phyloP scores from a whole-genome alignment of 2,888 invertebrate genomes.

The Halictus quadricinctus region DNA sequence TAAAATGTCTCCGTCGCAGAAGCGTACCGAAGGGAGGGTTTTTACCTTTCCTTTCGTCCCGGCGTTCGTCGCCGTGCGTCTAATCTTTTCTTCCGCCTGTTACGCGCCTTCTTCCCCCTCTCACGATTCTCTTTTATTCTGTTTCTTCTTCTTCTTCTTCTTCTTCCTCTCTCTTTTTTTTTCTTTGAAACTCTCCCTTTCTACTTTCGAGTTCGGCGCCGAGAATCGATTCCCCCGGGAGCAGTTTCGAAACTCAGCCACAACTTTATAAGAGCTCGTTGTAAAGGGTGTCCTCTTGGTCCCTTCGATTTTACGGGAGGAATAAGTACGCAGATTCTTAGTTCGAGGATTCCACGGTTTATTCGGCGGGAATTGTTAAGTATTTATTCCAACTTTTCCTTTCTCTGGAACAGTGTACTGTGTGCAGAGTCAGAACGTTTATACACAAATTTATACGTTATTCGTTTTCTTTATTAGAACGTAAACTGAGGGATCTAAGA shows the following conservation, averaged over 20 bases:
- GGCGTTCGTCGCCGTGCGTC: slow-evolving; percentile 38
- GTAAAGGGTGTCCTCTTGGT: not conserved
- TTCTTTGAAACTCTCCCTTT: not conserved
- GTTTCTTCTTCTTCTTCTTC: not conserved
- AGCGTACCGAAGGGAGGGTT: slow-evolving; percentile 58
- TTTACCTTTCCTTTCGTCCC: slow-evolving; percentile 49
- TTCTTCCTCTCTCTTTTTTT: not conserved
- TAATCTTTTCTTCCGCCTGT: slow-evolving; percentile 57
- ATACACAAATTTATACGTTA: not conserved
- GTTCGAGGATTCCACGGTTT: not conserved
- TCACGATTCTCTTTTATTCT: not conserved
- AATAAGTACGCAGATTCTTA: not conserved
- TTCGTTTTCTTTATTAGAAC: not conserved
- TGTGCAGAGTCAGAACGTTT: not conserved
- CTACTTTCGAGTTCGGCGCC: slow-evolving; percentile 37
- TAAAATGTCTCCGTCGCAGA: slow-evolving; percentile 75
- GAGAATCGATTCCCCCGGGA: slow-evolving; percentile 72
- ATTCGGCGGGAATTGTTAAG: not conserved
- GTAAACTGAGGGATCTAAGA: too few relatives aligned
- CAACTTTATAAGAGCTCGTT: slow-evolving; percentile 43
- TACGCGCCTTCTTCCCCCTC: slow-evolving; percentile 20
- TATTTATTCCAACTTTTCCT: not conserved
- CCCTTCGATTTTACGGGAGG: not conserved
- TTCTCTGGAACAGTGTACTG: not conserved
- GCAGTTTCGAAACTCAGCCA: slow-evolving; percentile 64